phyloP scores from a whole-genome alignment of 2,113 vertebrate species.

The Pteronura brasiliensis region DNA sequence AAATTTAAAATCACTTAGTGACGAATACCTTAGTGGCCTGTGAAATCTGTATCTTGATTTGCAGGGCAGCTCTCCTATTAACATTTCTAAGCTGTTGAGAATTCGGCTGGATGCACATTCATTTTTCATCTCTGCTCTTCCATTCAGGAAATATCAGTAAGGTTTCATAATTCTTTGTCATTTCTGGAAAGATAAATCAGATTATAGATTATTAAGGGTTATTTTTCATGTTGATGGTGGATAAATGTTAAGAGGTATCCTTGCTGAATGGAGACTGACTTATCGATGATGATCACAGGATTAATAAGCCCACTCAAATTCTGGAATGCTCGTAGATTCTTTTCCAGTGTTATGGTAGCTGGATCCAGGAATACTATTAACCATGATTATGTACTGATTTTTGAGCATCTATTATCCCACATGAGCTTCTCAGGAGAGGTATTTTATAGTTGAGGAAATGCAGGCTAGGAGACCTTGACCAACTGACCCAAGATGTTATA shows the following conservation, averaged over 20 bases:
- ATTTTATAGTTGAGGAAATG: background rate
- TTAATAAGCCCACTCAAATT: background rate
- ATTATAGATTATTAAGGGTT: slow-evolving; percentile 44
- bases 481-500: background rate
- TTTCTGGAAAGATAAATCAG: slow-evolving; percentile 40
- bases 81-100: background rate
- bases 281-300: slow-evolving; percentile 12
- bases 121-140: slow-evolving; percentile 41
- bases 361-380: background rate
- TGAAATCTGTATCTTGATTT: slow-evolving; percentile 1
- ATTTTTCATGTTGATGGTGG: slow-evolving; percentile 63
- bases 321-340: background rate
- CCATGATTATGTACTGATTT: background rate
- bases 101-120: background rate
- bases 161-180: slow-evolving; percentile 48
- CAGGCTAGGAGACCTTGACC: background rate
- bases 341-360: background rate
- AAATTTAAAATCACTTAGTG: slow-evolving; percentile 56
- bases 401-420: background rate
- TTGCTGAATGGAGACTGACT: slow-evolving; percentile 17
- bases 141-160: slow-evolving; percentile 38
- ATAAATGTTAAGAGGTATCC: slow-evolving; percentile 14
- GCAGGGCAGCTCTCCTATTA: background rate
- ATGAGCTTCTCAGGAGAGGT: background rate
- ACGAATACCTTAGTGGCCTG: background rate